Evolutionary conservation across 2,797 vertebrate genomes (phyloP), one percentile per base, ranked within the genome.

Genomic region (Leontocebus nigricollis): DNA sequence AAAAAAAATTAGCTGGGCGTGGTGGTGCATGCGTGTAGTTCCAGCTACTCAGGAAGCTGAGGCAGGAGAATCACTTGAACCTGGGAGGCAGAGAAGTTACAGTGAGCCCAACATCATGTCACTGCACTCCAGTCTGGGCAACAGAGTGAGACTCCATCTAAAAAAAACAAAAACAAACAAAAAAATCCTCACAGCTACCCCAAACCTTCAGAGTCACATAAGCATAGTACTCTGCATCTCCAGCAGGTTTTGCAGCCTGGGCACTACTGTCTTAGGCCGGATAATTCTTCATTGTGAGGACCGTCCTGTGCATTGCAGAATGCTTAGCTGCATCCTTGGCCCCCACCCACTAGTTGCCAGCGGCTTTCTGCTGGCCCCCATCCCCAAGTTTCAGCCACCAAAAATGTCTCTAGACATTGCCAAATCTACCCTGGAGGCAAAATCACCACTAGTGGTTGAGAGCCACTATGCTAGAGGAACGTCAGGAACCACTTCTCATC

Each of bases 201-300:
- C 11, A 67, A 11, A 14, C 11, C 30, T 76, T 44, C 5, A 26
- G 11, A 26, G 48, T 39, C 76, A 24, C n/a, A 15, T 80, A 11
- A 48, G 33, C 59, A 61, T 0, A 44, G 72, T 3, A 36, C 33
- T 24, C 30, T 20, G 27, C 52, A 81, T 24, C 57, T 1, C 14
- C 5, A 81, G 22, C 8, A n/a, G 20, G 59, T 2, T 81, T 77
- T n/a, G 44, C 50, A 39, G 27, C 39, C 20, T 77, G 1, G 0
- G 7, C 2, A 3, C 39, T 8, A 3, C 22, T 1, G 15, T 46
- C 5, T 26, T 0, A 7, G 30, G 30, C 14, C n/a, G 7, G 17
- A 30, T 11, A n/a, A 19, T 30, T 8, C n/a, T 48, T 52, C 27
- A 70, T 7, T 39, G 44, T 8, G 41, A 72, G 41, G 19, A 8